phyloP scores from a whole-genome alignment of 2,113 vertebrate species.

The Candoia aspera region DNA sequence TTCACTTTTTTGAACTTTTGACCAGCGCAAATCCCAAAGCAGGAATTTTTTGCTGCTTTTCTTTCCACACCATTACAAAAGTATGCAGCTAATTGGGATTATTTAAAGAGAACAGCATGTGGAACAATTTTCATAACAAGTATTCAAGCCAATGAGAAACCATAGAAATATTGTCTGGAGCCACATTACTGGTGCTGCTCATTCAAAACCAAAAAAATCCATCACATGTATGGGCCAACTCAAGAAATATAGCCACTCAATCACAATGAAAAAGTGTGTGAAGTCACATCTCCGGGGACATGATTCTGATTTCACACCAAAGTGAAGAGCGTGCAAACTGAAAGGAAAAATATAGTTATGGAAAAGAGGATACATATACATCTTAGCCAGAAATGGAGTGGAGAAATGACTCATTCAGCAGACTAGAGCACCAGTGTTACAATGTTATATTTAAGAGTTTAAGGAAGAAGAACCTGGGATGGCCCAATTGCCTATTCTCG shows the following conservation, averaged over 20 bases:
- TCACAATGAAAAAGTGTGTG: conserved; percentile 2
- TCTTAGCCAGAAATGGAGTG: neutral
- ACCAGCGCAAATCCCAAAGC: neutral
- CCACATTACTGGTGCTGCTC: neutral
- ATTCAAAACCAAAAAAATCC: neutral
- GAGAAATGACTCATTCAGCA: neutral
- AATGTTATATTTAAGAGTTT: neutral
- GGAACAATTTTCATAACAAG: neutral
- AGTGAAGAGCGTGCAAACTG: neutral
- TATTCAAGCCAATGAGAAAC: neutral
- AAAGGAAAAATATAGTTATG: conserved; percentile 22
- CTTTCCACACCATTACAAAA: neutral
- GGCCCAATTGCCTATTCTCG: neutral
- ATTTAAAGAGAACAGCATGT: neutral
- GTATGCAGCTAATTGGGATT: neutral
- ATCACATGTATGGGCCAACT: neutral
- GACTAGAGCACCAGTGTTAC: neutral
- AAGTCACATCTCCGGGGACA: neutral
- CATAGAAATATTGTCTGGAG: neutral
- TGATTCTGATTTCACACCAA: neutral
- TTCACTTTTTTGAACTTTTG: neutral
- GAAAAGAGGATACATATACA: neutral
- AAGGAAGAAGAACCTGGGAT: neutral
- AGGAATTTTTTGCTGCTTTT: neutral
- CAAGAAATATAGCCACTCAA: neutral